Base-by-base conservation (phyloP, 2,888 invertebrate genomes). In the Endomychus coccineus region DNA sequence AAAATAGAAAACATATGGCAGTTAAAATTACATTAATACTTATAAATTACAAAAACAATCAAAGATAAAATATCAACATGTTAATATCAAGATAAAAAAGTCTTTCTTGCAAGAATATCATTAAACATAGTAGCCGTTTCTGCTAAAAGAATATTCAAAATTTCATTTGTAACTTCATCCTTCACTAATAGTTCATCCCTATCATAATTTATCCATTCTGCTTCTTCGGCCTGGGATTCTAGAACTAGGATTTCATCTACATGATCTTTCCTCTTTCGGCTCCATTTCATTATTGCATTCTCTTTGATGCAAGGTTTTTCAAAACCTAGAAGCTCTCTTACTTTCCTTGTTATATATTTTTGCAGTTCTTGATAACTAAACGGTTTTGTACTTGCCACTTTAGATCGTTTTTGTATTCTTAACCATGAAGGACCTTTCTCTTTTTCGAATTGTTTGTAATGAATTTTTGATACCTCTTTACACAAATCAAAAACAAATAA, bases 161-260 rank as follows among this genome's bases (percentile, higher is more conserved):
- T 69, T 40, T 73, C 70, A 43, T 74, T 71, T 1, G 79, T 70
- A 11, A 74, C 56, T 49, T 72, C 67, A 50, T 76, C 73, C 52
- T 83, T 80, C 13, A 85, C 77, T 21, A 75, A 71, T 12, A 74
- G 64, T 58, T 84, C 83, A 53, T 84, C 83, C 29, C 72, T 65
- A 55, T 81, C 78, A 55, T 80, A 84, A 55, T 78, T 78, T 1
- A 78, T 77, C 84, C 85, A 86, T 45, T 77, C 74, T 9, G 73
- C 68, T 55, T 85, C 83, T 51, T 84, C 83, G 32, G 75, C 76
- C 48, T 76, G 77, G 31, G 80, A 71, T 60, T 84, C 84, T 37
- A 76, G 69, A 16, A 82, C 75, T 36, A 84, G 66, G 37, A 83
- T 71, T 51, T 80, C 79, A 54, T 85, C 83, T 2, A 84, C 80